Conservation (phyloP, 2,113 vertebrate genomes). For the Platycercus adscitus region DNA sequence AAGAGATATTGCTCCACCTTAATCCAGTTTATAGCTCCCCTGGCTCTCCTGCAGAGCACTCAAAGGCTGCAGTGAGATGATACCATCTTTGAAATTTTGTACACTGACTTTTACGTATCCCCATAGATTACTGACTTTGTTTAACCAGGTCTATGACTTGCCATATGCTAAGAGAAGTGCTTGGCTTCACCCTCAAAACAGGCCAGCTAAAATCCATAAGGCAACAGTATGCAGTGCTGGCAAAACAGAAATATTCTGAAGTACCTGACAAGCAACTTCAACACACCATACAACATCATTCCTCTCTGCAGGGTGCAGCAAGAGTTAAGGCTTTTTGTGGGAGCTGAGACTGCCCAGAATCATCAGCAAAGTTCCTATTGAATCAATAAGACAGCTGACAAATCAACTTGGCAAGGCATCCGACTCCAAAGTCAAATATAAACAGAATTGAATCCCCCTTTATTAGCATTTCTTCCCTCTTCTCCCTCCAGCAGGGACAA, state of each 20-base stretch:
- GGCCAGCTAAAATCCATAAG: not conserved
- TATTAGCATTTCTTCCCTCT: not conserved
- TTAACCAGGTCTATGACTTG: not conserved
- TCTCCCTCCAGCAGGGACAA: not conserved
- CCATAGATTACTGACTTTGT: not conserved
- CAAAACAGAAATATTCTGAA: not conserved
- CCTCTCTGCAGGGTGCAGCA: not conserved
- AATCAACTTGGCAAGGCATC: not conserved
- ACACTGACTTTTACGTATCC: not conserved
- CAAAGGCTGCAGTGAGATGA: not conserved
- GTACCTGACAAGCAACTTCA: not conserved
- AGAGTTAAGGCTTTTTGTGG: not conserved
- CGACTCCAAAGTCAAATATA: not conserved
- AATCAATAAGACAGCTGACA: not conserved
- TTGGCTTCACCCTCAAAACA: not conserved
- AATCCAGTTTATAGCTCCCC: not conserved
- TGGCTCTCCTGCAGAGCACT: not conserved
- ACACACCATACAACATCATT: fast-evolving
- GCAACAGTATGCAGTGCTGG: not conserved
- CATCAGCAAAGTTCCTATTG: not conserved
- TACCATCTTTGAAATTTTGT: not conserved
- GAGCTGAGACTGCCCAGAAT: not conserved
- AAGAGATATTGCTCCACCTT: not conserved
- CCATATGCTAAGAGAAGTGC: not conserved
- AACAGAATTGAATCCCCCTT: not conserved